Percentiles rank a stretch among this genome's conserved stretches.
Conservation (phyloP, 2,797 vertebrate genomes). For the Rallus crepitans region DNA sequence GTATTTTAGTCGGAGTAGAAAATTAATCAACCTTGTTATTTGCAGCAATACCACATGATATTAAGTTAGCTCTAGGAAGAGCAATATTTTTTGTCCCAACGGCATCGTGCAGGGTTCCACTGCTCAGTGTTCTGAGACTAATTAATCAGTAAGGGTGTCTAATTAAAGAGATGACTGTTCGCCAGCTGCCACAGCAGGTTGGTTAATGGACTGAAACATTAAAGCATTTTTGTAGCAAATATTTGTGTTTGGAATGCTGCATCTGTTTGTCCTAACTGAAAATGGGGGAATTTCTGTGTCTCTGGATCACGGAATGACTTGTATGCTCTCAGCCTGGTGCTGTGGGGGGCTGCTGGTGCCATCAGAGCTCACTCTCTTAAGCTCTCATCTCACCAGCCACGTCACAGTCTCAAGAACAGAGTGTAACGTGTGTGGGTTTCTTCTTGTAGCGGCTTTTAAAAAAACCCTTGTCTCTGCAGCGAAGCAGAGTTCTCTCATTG, state of each 20-base stretch:
- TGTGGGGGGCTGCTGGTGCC: background rate
- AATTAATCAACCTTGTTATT: constrained; percentile 38
- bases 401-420: background rate
- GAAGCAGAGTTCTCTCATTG: background rate
- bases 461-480: background rate
- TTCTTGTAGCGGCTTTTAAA: background rate
- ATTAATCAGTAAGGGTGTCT: constrained; percentile 76
- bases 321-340: background rate
- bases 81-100: constrained; percentile 35
- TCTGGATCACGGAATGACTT: background rate
- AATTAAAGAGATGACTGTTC: constrained; percentile 78
- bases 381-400: background rate
- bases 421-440: background rate
- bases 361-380: background rate
- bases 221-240: constrained; percentile 39
- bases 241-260: constrained; percentile 14
- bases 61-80: background rate
- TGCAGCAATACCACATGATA: background rate
- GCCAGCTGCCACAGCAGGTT: constrained; percentile 67
- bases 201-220: constrained; percentile 57
- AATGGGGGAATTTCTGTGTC: background rate
- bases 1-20: background rate
- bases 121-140: constrained; percentile 73
- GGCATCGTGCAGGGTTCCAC: constrained; percentile 24
- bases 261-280: background rate